Conservation (phyloP, 2,113 vertebrate species). For the Sapayoa aenigma region DNA sequence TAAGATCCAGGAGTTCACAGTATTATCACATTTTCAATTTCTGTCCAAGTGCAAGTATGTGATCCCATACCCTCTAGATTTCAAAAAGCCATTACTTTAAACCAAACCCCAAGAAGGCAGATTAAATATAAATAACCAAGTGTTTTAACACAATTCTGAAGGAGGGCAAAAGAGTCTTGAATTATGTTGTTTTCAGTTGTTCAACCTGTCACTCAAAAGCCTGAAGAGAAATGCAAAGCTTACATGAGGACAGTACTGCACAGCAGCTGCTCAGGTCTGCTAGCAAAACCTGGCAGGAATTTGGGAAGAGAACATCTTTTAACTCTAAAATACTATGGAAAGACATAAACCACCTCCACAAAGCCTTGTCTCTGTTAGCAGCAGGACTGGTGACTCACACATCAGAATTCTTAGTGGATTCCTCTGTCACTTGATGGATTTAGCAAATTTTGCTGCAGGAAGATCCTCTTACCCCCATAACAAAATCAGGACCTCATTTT, state of each 20-base stretch:
- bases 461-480: not conserved
- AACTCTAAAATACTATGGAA: not conserved
- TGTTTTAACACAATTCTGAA: not conserved
- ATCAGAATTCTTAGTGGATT: not conserved
- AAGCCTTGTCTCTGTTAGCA: not conserved
- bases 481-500: not conserved
- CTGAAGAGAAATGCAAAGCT: not conserved
- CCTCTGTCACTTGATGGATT: not conserved
- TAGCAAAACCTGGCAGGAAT: not conserved
- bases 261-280: not conserved
- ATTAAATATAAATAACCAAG: conserved; percentile 40
- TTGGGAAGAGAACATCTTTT: not conserved
- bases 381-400: not conserved
- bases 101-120: not conserved
- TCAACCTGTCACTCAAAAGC: not conserved
- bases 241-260: not conserved
- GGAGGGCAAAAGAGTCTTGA: not conserved
- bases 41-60: not conserved
- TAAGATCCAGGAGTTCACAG: conserved; percentile 23
- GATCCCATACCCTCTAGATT: not conserved
- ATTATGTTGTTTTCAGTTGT: not conserved
- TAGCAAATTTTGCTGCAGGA: not conserved
- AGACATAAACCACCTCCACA: not conserved
- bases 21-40: conserved; percentile 36
- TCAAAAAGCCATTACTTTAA: conserved; percentile 14